A percentile compares a stretch with the other conserved stretches of the same genome.
Evolutionary conservation across 2,888 invertebrate genomes (phyloP).

Genomic region (Mellilla xanthometata): DNA sequence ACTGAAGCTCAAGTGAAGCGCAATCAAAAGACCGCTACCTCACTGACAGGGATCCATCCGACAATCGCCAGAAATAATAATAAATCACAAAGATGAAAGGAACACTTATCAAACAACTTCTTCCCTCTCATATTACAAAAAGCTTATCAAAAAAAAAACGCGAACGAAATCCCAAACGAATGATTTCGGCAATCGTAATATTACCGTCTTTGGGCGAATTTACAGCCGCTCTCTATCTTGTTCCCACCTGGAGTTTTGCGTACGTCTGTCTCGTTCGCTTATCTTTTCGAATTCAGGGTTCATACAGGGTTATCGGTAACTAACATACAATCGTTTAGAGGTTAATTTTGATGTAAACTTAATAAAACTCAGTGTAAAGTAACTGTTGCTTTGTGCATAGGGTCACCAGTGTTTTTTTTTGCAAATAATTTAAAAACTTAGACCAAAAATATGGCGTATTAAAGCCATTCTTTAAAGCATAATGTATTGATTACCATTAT

Average conservation of each 20-base stretch:
- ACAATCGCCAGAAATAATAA: constrained; percentile 31
- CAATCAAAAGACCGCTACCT: constrained; percentile 19
- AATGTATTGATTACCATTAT: no score
- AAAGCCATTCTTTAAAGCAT: no score
- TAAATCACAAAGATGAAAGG: constrained; percentile 41
- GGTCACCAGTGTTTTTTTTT: no score
- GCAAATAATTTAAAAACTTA: no score
- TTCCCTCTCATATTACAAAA: constrained; percentile 38
- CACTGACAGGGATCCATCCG: constrained; percentile 27
- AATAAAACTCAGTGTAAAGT: no score
- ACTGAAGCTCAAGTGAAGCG: neutral
- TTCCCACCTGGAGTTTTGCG: constrained; percentile 7
- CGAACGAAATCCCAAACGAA: constrained; percentile 36
- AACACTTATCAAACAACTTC: constrained; percentile 38
- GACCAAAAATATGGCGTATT: no score
- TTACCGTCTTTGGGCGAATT: constrained; percentile 34
- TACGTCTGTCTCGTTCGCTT: constrained; percentile 27
- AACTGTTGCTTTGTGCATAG: no score
- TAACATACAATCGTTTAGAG: no score
- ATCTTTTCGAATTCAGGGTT: constrained; percentile 33
- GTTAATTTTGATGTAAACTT: no score
- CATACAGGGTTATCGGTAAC: no score
- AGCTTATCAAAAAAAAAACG: constrained; percentile 44
- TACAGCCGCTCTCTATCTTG: constrained; percentile 19
- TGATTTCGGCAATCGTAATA: constrained; percentile 35